phyloP scores from a whole-genome alignment of 2,888 invertebrate species.

The Chrysolina haemoptera region DNA sequence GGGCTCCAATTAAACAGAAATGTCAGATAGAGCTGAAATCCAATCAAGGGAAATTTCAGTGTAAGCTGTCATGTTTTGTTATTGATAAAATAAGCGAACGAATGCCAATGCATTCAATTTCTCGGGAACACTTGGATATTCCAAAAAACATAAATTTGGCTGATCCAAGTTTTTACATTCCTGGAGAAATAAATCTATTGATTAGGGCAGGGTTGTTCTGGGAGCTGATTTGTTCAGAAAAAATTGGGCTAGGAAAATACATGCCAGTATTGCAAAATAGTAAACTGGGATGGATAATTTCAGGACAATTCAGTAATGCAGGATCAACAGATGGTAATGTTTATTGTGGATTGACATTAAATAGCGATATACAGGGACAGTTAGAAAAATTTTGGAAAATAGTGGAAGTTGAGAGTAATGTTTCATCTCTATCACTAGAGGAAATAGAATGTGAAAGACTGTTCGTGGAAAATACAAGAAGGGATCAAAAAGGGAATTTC shows the following conservation, averaged over 20 bases:
- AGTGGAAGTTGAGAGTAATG: neutral
- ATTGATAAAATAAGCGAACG: slow-evolving; percentile 24
- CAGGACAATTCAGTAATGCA: neutral
- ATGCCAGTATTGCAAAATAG: neutral
- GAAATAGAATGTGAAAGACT: slow-evolving; percentile 18
- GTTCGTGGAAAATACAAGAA: slow-evolving; percentile 10
- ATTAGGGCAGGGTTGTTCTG: slow-evolving; percentile 36
- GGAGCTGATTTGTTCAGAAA: slow-evolving; percentile 26
- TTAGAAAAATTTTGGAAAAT: slow-evolving; percentile 26
- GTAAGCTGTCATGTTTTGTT: slow-evolving; percentile 14
- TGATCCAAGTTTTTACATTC: slow-evolving; percentile 34
- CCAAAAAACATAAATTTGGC: slow-evolving; percentile 30
- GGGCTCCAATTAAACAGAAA: neutral
- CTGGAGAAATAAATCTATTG: slow-evolving; percentile 33
- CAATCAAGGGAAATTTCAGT: neutral
- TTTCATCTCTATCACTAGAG: slow-evolving; percentile 3
- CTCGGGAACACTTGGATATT: neutral
- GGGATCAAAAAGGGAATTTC: slow-evolving; percentile 3
- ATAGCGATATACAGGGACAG: slow-evolving; percentile 10
- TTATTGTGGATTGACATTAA: neutral
- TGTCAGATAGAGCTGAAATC: neutral
- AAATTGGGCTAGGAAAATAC: slow-evolving; percentile 26
- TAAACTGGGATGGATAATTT: slow-evolving; percentile 7
- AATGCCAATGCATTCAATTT: neutral
- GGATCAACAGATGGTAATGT: neutral